phyloP scores from a whole-genome alignment of 2,888 invertebrate genomes.

The Brachypalpus laphriformis region DNA sequence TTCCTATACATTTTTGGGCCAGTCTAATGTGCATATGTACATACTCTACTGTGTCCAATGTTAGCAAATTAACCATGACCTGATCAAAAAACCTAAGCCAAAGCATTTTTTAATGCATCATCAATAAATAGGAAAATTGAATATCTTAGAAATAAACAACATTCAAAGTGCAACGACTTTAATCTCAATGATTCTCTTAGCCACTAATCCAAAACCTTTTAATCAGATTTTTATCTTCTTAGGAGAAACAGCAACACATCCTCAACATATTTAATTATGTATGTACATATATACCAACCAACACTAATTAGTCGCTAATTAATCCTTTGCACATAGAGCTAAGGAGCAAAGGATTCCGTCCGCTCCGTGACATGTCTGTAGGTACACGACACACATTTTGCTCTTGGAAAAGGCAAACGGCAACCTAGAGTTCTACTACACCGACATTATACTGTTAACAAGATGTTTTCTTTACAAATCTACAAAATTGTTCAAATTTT shows the following conservation, averaged over 20 bases:
- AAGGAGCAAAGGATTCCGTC: neutral
- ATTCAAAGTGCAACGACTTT: neutral
- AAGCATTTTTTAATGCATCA: no score
- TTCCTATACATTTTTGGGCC: no score
- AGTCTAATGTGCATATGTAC: no score
- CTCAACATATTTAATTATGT: neutral
- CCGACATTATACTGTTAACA: conserved; percentile 2
- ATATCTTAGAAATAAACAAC: no score
- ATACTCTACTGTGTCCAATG: no score
- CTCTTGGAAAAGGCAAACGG: neutral
- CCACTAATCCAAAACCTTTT: conserved; percentile 2
- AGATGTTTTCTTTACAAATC: conserved; percentile 51
- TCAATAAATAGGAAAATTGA: no score
- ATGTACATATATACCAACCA: neutral
- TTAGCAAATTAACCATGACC: no score
- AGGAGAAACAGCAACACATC: neutral
- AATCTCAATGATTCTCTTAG: neutral
- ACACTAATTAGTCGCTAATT: conserved; percentile 29
- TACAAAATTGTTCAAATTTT: conserved; percentile 33
- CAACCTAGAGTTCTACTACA: neutral
- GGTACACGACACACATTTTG: neutral
- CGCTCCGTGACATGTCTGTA: neutral
- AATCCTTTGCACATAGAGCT: neutral
- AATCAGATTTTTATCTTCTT: neutral
- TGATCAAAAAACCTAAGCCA: no score